Evolutionary conservation across 2,797 vertebrate species (phyloP).

Genomic region (Potorous gilbertii): DNA sequence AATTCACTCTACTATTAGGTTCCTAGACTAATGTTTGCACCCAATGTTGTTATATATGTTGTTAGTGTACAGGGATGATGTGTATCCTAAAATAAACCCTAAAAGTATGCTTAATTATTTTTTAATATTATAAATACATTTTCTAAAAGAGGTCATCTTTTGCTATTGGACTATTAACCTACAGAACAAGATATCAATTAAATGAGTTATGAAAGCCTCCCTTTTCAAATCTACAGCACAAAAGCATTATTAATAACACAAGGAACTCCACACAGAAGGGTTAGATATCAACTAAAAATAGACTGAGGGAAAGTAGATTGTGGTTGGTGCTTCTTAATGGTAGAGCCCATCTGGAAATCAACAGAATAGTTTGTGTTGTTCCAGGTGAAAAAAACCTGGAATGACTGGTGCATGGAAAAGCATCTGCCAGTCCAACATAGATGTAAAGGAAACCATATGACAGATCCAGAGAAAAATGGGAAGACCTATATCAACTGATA

Average conservation of each 20-base stretch:
- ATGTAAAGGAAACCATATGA: neutral
- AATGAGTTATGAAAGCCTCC: neutral
- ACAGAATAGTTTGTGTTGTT: neutral
- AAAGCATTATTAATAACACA: neutral
- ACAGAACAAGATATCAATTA: neutral
- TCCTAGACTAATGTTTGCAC: neutral
- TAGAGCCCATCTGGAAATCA: neutral
- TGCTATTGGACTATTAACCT: neutral
- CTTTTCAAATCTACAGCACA: conserved; percentile 6
- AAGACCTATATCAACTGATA: neutral
- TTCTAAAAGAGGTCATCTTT: neutral
- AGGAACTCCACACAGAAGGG: neutral
- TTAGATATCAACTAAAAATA: neutral
- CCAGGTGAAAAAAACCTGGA: neutral
- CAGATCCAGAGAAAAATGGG: neutral
- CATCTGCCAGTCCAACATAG: neutral
- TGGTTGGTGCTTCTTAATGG: neutral
- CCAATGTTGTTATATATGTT: neutral
- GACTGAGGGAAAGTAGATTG: neutral
- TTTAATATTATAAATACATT: neutral
- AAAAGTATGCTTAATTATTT: conserved; percentile 13
- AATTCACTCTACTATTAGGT: neutral
- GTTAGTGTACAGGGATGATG: neutral
- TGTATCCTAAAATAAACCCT: conserved; percentile 20
- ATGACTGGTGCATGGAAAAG: neutral